Evolutionary conservation across 2,797 vertebrate species (phyloP), one percentile per base, ranked within the genome.

Genomic region (Dryobates pubescens): DNA sequence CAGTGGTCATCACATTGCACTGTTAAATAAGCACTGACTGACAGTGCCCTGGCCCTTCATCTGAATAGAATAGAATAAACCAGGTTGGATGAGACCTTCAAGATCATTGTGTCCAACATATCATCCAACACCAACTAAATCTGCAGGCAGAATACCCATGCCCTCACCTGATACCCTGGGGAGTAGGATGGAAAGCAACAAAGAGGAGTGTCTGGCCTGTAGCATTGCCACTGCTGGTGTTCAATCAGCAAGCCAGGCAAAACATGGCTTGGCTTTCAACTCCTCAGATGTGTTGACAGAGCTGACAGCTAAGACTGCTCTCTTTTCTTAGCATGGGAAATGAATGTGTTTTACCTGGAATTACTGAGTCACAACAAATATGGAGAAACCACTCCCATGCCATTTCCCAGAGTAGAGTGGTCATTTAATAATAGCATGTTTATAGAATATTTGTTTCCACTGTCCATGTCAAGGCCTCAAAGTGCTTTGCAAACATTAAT

Each of bases 241-340:
- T 85, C 67, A 94, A 94, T 67, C 34, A 79, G 53, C 63, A 76
- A 90, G 88, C 76, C 86, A 81, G 86, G 63, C 79, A 85, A 92
- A 95, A 89, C n/a, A 63, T 4, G 63, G 76, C 67, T 93, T 80
- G 79, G 84, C 49, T 95, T 89, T 80, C 8, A 7, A 57, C 70
- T 75, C 69, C 73, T 53, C 56, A 54, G 87, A 96, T 51, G 73
- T 92, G 86, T 94, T 96, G 95, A 92, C 96, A 96, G 80, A 83
- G 85, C 85, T 94, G 77, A 88, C 91, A 92, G 84, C 81, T 83
- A 38, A 82, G 61, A 82, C 23, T 26, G 27, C 24, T 85, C 90
- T 79, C 72, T 90, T 94, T 95, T 95, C 94, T 95, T 92, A 95
- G 94, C 84, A 94, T 61, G 58, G 91, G 82, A 96, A 94, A 85